A percentile compares a stretch with the other conserved stretches of the same genome.
These are phyloP conservation scores for Branchellion lobata DNA, from an alignment of 2,888 invertebrate species.

Conservation along the genomic window DNA sequence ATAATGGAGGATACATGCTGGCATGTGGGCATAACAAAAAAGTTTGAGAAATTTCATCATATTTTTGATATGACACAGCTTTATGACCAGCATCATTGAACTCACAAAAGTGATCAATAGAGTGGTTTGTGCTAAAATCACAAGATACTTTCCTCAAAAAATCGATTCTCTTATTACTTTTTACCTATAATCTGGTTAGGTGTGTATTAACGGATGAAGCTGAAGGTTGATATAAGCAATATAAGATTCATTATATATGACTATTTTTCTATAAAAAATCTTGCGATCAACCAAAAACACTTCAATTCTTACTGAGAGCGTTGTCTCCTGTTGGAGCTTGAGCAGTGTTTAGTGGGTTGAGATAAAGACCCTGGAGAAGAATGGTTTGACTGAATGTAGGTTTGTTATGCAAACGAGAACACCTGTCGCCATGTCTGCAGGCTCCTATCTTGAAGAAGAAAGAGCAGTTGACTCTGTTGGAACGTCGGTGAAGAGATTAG, in stretches of 20 bases:
- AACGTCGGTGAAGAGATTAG: not conserved
- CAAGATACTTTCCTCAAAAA: not conserved
- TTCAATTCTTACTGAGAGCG: not conserved
- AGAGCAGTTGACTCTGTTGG: constrained; percentile 89
- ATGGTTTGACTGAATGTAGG: constrained; percentile 98
- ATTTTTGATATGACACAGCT: not conserved
- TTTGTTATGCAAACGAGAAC: constrained; percentile 97
- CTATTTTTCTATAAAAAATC: too few species aligned
- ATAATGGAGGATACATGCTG: too few species aligned
- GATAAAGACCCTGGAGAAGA: constrained; percentile 91
- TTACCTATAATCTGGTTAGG: constrained; percentile 19
- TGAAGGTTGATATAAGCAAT: not conserved
- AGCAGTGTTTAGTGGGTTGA: constrained; percentile 96
- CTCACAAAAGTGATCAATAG: not conserved
- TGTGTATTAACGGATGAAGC: constrained; percentile 1
- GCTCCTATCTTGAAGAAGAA: constrained; percentile 99
- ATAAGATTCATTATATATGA: too few species aligned
- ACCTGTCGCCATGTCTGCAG: constrained; percentile 97
- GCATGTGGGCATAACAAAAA: too few species aligned
- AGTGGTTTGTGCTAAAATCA: not conserved
- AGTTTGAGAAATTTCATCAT: too few species aligned
- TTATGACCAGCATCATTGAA: not conserved
- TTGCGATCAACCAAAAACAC: too few species aligned
- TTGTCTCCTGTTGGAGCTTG: constrained; percentile 70
- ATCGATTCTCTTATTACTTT: not conserved